Conservation (phyloP, 2,113 vertebrate species). For the Chloropsis cyanopogon region DNA sequence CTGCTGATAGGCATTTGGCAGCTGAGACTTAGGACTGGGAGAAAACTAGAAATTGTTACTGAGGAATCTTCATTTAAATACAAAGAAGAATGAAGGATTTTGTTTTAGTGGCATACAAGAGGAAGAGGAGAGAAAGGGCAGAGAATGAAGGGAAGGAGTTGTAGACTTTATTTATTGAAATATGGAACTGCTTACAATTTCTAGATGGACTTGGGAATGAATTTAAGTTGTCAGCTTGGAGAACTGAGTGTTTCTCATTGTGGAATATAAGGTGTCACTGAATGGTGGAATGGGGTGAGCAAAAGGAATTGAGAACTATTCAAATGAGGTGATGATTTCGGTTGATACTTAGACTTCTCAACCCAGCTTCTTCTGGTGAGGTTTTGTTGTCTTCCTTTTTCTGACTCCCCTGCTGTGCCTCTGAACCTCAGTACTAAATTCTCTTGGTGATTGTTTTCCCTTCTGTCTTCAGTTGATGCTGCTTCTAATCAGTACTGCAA, state of each 20-base stretch:
- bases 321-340: not conserved
- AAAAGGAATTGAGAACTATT: not conserved
- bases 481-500: not conserved
- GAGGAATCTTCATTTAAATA: not conserved
- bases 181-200: not conserved
- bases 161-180: not conserved
- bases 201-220: not conserved
- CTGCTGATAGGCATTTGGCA: not conserved
- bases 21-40: not conserved
- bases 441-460: not conserved
- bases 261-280: not conserved
- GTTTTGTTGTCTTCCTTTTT: not conserved
- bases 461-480: not conserved
- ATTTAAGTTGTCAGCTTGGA: not conserved
- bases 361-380: not conserved
- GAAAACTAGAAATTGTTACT: not conserved
- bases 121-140: not conserved
- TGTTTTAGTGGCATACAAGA: not conserved
- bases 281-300: not conserved
- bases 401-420: not conserved
- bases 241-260: not conserved
- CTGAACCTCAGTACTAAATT: not conserved
- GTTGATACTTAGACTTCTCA: not conserved
- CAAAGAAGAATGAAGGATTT: not conserved
- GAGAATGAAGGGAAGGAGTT: not conserved